Evolutionary conservation across 1,140 invertebrate genomes (phyloP), one percentile per base, ranked within the genome.

Genomic region (Drosophila nigromelanica): DNA sequence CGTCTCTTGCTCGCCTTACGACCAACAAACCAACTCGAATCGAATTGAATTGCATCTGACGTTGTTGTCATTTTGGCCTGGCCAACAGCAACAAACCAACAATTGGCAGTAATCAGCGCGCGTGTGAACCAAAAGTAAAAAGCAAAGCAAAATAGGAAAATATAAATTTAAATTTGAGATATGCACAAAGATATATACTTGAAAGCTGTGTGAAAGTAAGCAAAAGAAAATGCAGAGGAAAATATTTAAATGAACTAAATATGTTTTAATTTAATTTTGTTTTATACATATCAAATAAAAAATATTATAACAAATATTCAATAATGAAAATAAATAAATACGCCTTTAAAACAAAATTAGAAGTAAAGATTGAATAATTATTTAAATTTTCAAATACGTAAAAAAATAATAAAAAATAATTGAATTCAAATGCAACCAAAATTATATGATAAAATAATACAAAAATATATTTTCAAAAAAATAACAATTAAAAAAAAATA

Each of bases 51-150:
- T 45, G 40, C 37, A 58, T 69, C 66, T 70, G 80, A 39, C 51
- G 59, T 74, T 74, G 71, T 51, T 67, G 58, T 54, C 58, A 54
- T 74, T 33, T 62, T 70, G 66, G 66, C 59, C 66, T 30, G 72
- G 58, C 72, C 66, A 66, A 72, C 40, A 62, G 33, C 52, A 67
- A 45, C 35, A 35, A 37, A 62, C 45, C 52, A 58, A 71, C 70
- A 73, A 73, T 73, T 73, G 70, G 54, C 63, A 48, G 56, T 68
- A 66, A 67, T 72, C 63, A 68, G 70, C 70, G 51, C 71, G 71
- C 56, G 72, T 74, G 72, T 70, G 72, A 74, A 59, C 58, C 45
- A 61, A 48, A 48, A 47, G 14, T 37, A 37, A 62, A 39, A 45
- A 60, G 30, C 15, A 54, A 37, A 58, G 54, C 14, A 66, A 52